A percentile compares a stretch with the other conserved stretches of the same genome.
Evolutionary conservation across 1,140 invertebrate species (phyloP).

Genomic region (Antheraea pernyi): DNA sequence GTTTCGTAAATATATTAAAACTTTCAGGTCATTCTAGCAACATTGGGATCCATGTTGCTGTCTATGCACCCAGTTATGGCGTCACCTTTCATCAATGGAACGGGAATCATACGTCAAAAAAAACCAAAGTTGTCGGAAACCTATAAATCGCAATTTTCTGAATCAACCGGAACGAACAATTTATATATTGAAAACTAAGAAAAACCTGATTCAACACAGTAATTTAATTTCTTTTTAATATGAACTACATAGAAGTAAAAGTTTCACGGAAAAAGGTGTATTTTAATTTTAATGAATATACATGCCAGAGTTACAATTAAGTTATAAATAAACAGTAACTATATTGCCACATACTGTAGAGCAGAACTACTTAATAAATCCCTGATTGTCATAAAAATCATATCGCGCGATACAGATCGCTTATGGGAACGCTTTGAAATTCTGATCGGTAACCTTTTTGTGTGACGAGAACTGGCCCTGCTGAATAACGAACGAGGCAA

Average conservation of each 20-base stretch:
- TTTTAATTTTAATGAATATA: no score
- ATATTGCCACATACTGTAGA: no score
- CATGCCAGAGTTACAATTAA: no score
- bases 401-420: no score
- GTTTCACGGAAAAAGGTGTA: neutral
- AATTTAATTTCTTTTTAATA: neutral
- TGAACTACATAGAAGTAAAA: no score
- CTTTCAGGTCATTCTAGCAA: neutral
- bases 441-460: no score
- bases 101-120: neutral
- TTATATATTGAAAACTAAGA: neutral
- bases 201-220: neutral
- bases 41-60: neutral
- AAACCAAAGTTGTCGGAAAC: neutral
- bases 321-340: no score
- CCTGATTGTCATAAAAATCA: no score
- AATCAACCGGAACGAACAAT: neutral
- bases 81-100: neutral
- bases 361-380: no score
- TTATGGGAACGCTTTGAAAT: no score
- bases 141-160: neutral
- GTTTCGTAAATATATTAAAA: neutral
- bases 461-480: no score
- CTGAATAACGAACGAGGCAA: no score
- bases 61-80: neutral